Base-by-base conservation (phyloP, 2,113 vertebrate genomes). In the Pluvialis apricaria region DNA sequence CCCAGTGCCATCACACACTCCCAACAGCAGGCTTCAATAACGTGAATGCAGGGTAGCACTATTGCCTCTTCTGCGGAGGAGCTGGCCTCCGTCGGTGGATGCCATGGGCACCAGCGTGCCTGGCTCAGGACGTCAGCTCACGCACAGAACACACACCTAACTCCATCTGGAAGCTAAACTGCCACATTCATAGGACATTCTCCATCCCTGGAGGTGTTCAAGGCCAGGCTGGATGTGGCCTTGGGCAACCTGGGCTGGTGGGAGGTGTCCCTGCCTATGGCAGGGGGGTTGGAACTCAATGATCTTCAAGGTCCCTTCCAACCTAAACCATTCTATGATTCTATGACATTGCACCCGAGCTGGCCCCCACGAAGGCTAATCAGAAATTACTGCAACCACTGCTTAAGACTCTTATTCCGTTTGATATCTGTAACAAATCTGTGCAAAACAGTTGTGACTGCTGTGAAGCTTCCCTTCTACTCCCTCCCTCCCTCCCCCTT, bases 71-170 rank as follows among this genome's bases (percentile, higher is more conserved):
- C 45, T 16, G 38, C 6, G 1, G 32, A 25, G 12, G 49, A 51
- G 49, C 49, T 51, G 49, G 22, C 49, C 22, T 25, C 12, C 13
- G 6, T 24, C 10, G 1, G 38, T 5, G 54, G 61, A 44, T 34
- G 61, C 28, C 2, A 0, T 0, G 2, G 20, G n/a, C 1, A 2
- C 12, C 24, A 34, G 31, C 0, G 0, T 6, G 36, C 26, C 61
- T 12, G 60, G 31, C 42, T 18, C 38, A 16, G 38, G 34, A 20
- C 5, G 38, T 8, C 62, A 26, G 55, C 71, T 55, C 64, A 21
- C 0, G 5, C 11, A 8, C 42, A 49, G 16, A 31, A 18, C 40
- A 8, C 34, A 24, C 40, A 9, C 4, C 44, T 26, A 5, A 25
- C 54, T 9, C 26, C 54, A 45, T 4, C 28, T 76, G 62, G 45